phyloP scores from a whole-genome alignment of 2,888 invertebrate genomes.

The Thysanoteuthis rhombus region DNA sequence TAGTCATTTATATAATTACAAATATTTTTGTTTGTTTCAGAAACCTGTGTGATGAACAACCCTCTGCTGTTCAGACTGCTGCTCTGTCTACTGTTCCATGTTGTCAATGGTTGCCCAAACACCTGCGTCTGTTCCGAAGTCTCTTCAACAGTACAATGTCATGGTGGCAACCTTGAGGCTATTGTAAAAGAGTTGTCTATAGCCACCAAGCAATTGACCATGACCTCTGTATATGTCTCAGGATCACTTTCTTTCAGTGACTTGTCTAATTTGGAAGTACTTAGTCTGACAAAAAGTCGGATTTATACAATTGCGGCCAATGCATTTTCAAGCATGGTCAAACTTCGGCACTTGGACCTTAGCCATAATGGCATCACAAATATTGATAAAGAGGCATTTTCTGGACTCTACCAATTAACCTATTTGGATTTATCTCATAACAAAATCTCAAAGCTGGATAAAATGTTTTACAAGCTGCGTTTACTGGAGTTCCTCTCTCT shows the following conservation, averaged over 20 bases:
- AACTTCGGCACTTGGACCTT: constrained; percentile 43
- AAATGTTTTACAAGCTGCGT: constrained; percentile 42
- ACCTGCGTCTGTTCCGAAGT: background rate
- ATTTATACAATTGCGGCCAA: constrained; percentile 42
- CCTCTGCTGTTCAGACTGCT: background rate
- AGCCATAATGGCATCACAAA: constrained; percentile 45
- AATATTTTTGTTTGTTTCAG: background rate
- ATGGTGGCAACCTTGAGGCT: background rate
- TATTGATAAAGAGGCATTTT: constrained; percentile 45
- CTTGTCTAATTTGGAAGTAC: constrained; percentile 36
- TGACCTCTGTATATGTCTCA: background rate
- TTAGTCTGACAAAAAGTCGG: constrained; percentile 41
- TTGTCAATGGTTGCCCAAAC: background rate
- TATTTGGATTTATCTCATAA: constrained; percentile 52
- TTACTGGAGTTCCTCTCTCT: constrained; percentile 46
- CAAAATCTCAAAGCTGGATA: constrained; percentile 40
- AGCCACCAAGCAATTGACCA: constrained; percentile 38
- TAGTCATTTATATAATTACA: too few relatives aligned
- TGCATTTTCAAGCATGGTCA: constrained; percentile 42
- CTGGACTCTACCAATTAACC: constrained; percentile 41
- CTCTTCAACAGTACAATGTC: background rate
- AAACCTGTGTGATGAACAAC: constrained; percentile 28
- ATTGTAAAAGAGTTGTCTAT: background rate
- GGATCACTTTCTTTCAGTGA: constrained; percentile 22
- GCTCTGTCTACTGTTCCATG: background rate